phyloP scores from a whole-genome alignment of 2,113 vertebrate species.

The Sander vitreus region DNA sequence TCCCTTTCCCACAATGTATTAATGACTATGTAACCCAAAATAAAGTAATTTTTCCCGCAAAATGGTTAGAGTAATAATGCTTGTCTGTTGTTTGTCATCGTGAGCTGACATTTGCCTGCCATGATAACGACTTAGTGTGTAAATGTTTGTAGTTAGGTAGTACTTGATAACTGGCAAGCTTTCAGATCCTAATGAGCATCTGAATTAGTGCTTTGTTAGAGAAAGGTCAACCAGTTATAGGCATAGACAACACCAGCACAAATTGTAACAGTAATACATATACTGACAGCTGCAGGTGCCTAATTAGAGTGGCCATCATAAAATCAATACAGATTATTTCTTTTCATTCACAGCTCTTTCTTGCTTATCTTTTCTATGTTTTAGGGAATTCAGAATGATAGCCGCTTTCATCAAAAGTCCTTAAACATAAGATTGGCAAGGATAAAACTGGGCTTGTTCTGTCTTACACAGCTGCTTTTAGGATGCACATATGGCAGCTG shows the following conservation, averaged over 20 bases:
- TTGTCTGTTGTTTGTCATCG: constrained; percentile 23
- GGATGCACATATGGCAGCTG: constrained; percentile 3
- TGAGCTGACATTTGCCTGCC: constrained; percentile 50
- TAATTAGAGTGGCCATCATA: constrained; percentile 44
- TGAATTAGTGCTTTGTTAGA: constrained; percentile 53
- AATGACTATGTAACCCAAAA: constrained; percentile 36
- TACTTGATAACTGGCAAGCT: constrained; percentile 44
- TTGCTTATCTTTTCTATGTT: neutral
- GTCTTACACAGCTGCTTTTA: neutral
- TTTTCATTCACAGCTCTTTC: neutral
- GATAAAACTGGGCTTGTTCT: neutral
- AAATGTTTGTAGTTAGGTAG: constrained; percentile 55
- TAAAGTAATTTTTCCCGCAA: constrained; percentile 43
- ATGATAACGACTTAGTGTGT: constrained; percentile 34
- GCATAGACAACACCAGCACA: constrained; percentile 17
- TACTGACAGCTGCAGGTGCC: constrained; percentile 24
- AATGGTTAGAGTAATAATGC: constrained; percentile 24
- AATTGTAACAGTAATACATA: constrained; percentile 16
- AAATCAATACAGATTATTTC: constrained; percentile 6
- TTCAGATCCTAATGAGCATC: constrained; percentile 54
- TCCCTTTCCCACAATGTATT: constrained; percentile 40
- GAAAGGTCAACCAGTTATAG: constrained; percentile 54
- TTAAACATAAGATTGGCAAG: constrained; percentile 1
- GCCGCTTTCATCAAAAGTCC: no score
- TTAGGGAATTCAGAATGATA: neutral